A percentile compares a stretch with the other conserved stretches of the same genome.
phyloP scores from a whole-genome alignment of 2,113 vertebrate genomes.

The Lophochroa leadbeateri region DNA sequence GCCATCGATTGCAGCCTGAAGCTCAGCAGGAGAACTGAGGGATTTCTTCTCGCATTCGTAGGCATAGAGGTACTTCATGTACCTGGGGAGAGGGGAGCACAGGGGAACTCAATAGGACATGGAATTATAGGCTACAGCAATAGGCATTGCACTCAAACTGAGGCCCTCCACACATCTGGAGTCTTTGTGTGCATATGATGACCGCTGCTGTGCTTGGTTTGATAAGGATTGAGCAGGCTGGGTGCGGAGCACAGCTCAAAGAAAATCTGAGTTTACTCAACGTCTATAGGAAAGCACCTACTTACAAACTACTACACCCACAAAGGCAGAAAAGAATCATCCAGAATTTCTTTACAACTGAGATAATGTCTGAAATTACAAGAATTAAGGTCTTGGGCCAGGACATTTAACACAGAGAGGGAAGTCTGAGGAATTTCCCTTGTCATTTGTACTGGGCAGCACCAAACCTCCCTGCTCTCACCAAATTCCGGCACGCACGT shows the following conservation, averaged over 20 bases:
- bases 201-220: background rate
- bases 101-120: background rate
- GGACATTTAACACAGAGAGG: too few species aligned
- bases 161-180: too few species aligned
- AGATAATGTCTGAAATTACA: fast-evolving
- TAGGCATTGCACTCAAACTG: too few species aligned
- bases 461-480: fast-evolving
- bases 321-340: too few species aligned
- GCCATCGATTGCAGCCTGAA: constrained; percentile 95
- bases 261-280: fast-evolving
- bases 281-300: fast-evolving
- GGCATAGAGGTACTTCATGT: constrained; percentile 97
- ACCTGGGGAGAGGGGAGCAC: constrained; percentile 48
- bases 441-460: background rate
- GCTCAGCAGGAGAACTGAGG: constrained; percentile 92
- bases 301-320: too few species aligned
- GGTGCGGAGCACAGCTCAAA: background rate
- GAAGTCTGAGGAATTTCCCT: background rate
- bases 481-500: fast-evolving
- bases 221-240: background rate
- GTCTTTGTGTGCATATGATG: fast-evolving
- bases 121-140: background rate
- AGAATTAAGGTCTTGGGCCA: background rate
- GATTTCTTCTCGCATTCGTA: constrained; percentile 97
- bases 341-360: background rate